Percentiles rank a stretch among this genome's conserved stretches.
phyloP scores from a whole-genome alignment of 2,113 vertebrate species.

The Hippopotamus amphibius region DNA sequence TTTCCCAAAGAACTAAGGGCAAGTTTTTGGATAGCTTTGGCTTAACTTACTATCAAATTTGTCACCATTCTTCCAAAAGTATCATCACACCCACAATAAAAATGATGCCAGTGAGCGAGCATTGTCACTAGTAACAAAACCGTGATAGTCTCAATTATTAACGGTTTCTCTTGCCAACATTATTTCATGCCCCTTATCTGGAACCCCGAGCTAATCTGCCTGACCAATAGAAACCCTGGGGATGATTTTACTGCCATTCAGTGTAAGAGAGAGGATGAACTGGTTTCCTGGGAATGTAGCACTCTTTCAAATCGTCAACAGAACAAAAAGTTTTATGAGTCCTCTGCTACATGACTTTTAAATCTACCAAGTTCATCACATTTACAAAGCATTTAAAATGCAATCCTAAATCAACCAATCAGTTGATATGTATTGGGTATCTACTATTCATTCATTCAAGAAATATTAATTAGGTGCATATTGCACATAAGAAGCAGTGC shows the following conservation, averaged over 20 bases:
- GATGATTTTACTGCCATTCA: neutral
- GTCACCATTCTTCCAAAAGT: constrained; percentile 12
- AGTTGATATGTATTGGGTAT: neutral
- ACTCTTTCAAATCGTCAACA: neutral
- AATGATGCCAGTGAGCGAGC: neutral
- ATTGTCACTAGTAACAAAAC: neutral
- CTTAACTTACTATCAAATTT: neutral
- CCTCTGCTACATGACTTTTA: constrained; percentile 4
- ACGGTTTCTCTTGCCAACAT: neutral
- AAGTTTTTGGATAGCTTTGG: neutral
- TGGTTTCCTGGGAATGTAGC: neutral
- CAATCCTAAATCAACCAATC: neutral
- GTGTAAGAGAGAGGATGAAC: neutral
- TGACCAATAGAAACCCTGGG: neutral
- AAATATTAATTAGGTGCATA: neutral
- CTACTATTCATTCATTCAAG: neutral
- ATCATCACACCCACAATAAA: neutral
- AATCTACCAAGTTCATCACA: constrained; percentile 29
- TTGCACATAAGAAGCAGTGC: neutral
- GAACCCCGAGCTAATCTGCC: neutral
- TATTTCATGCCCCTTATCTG: neutral
- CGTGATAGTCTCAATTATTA: neutral
- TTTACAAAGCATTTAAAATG: constrained; percentile 29
- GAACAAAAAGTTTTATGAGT: neutral
- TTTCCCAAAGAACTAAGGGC: neutral